Percentiles rank a stretch among this genome's conserved stretches.
phyloP scores from a whole-genome alignment of 2,888 invertebrate species.

The Lingula anatina region DNA sequence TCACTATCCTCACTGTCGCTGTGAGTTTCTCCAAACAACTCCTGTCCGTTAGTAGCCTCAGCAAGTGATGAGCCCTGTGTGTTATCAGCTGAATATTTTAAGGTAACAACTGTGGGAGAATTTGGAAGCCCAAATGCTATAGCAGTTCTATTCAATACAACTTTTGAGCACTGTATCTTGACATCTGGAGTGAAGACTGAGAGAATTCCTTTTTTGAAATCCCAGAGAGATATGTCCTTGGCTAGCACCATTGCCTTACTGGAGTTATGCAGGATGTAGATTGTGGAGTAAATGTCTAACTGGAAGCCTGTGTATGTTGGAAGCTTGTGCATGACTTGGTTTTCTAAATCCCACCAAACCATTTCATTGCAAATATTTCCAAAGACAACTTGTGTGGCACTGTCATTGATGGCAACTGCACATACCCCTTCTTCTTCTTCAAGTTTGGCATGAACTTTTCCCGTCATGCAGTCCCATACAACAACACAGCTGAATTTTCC shows the following conservation, averaged over 20 bases:
- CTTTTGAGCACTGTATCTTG: conserved; percentile 31
- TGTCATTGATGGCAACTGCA: conserved; percentile 37
- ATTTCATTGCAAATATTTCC: conserved; percentile 39
- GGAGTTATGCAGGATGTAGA: conserved; percentile 31
- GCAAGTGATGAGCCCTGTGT: too few relatives aligned
- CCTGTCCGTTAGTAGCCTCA: too few relatives aligned
- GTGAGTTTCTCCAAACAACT: too few relatives aligned
- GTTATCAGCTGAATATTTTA: too few relatives aligned
- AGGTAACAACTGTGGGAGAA: conserved; percentile 29
- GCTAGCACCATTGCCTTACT: conserved; percentile 38
- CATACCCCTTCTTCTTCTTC: conserved; percentile 43
- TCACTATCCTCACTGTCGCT: too few relatives aligned
- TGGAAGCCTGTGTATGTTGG: conserved; percentile 31
- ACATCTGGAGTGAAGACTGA: conserved; percentile 46
- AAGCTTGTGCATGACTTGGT: conserved; percentile 23
- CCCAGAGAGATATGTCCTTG: conserved; percentile 47
- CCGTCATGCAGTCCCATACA: conserved; percentile 43
- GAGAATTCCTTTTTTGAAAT: conserved; percentile 33
- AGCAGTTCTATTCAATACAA: conserved; percentile 31
- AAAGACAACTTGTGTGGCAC: conserved; percentile 38
- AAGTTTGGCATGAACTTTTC: conserved; percentile 32
- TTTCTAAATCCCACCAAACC: conserved; percentile 42
- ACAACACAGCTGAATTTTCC: conserved; percentile 45
- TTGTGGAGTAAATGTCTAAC: conserved; percentile 30
- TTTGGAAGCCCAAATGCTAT: conserved; percentile 41